phyloP scores from a whole-genome alignment of 2,113 vertebrate genomes.

The Cynoglossus semilaevis region DNA sequence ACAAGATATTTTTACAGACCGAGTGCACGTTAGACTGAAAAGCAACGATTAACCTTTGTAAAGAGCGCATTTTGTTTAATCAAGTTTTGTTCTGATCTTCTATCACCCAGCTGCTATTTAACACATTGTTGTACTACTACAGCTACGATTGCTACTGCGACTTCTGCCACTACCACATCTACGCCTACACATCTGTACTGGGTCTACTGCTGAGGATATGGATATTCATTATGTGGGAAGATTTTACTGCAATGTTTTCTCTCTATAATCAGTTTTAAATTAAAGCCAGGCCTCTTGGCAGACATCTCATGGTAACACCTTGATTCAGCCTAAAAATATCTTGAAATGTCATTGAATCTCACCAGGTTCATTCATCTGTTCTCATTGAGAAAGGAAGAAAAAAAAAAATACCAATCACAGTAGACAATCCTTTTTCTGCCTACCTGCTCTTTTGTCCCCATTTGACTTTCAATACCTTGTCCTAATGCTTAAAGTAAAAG shows the following conservation, averaged over 20 bases:
- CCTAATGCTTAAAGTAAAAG: too few relatives aligned
- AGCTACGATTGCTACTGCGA: too few relatives aligned
- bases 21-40: slow-evolving; percentile 5
- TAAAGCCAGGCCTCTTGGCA: slow-evolving; percentile 53
- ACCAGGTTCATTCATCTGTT: slow-evolving; percentile 49
- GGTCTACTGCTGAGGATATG: slow-evolving; percentile 16
- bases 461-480: too few relatives aligned
- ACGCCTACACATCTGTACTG: too few relatives aligned
- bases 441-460: too few relatives aligned
- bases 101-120: slow-evolving; percentile 26
- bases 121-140: too few relatives aligned
- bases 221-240: not conserved
- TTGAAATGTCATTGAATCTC: slow-evolving; percentile 60
- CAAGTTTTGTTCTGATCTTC: slow-evolving; percentile 12
- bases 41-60: slow-evolving; percentile 21
- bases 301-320: slow-evolving; percentile 45
- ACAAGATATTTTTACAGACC: not conserved
- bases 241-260: not conserved
- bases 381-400: slow-evolving; percentile 33
- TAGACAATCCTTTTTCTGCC: too few relatives aligned
- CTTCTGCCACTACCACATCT: too few relatives aligned
- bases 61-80: slow-evolving; percentile 21
- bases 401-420: not conserved
- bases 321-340: slow-evolving; percentile 59
- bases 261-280: slow-evolving; percentile 64